Evolutionary conservation across 2,888 invertebrate genomes (phyloP).

Genomic region (Eulithis testata): DNA sequence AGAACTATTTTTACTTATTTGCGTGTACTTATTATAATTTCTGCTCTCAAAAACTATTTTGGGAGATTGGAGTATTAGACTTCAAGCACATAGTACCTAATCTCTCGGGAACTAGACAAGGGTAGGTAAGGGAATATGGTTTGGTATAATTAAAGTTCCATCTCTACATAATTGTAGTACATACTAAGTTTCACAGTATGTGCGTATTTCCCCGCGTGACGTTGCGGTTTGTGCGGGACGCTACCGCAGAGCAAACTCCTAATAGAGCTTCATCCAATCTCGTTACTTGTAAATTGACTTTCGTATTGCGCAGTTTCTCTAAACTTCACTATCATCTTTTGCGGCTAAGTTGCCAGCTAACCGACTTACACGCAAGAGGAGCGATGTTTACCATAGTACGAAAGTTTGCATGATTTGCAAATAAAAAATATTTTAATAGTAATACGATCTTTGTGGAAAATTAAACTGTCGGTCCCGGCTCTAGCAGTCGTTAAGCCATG

Average conservation of each 20-base stretch:
- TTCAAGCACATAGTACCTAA: no score
- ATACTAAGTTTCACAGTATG: not conserved
- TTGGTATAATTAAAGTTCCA: not conserved
- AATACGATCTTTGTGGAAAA: no score
- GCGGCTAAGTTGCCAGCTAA: not conserved
- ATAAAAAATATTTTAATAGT: not conserved
- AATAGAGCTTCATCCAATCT: constrained; percentile 75
- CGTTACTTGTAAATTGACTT: constrained; percentile 75
- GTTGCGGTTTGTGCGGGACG: constrained; percentile 64
- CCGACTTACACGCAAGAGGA: not conserved
- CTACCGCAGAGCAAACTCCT: constrained; percentile 57
- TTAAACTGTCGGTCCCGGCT: no score
- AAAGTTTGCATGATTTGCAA: not conserved
- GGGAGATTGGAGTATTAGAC: no score
- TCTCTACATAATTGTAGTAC: not conserved
- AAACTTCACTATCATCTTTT: constrained; percentile 34
- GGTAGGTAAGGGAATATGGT: no score
- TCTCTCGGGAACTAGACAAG: no score
- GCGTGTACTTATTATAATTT: no score
- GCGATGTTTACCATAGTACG: not conserved
- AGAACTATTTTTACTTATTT: no score
- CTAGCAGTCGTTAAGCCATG: no score
- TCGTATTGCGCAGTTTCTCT: constrained; percentile 65
- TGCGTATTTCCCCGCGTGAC: constrained; percentile 51
- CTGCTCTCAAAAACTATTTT: no score